A percentile compares a stretch with the other conserved stretches of the same genome.
phyloP scores from a whole-genome alignment of 2,888 invertebrate genomes.

The Polymixis flavicincta region DNA sequence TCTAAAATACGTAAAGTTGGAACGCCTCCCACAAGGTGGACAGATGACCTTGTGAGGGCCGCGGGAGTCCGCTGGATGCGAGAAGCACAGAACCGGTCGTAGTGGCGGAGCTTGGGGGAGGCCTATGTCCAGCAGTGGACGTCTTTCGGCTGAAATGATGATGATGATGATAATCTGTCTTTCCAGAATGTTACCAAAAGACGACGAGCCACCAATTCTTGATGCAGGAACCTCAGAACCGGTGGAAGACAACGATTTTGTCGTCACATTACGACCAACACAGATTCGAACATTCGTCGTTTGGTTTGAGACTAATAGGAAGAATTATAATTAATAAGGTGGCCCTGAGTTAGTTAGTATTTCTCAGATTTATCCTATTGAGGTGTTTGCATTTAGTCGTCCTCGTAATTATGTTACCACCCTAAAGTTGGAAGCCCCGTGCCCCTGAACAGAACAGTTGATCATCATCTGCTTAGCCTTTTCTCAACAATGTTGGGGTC shows the following conservation, averaged over 20 bases:
- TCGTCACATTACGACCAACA: slow-evolving; percentile 60
- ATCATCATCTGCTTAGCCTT: too few relatives aligned
- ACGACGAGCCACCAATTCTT: slow-evolving; percentile 36
- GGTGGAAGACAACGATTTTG: slow-evolving; percentile 47
- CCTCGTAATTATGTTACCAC: background rate
- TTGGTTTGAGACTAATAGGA: slow-evolving; percentile 58
- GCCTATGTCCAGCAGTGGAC: too few relatives aligned
- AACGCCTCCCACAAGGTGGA: too few relatives aligned
- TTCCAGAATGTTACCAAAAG: slow-evolving; percentile 54
- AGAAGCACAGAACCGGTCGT: too few relatives aligned
- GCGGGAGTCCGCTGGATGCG: too few relatives aligned
- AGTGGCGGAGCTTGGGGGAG: too few relatives aligned
- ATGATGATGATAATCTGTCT: too few relatives aligned
- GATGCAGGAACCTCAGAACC: slow-evolving; percentile 35
- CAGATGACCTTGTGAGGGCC: too few relatives aligned
- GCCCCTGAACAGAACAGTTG: too few relatives aligned
- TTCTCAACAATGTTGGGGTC: too few relatives aligned
- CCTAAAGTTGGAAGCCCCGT: background rate
- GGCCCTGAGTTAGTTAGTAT: background rate
- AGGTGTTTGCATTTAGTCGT: background rate
- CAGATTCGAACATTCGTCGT: slow-evolving; percentile 62
- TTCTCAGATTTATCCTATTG: background rate
- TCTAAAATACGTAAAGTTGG: too few relatives aligned
- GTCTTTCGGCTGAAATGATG: too few relatives aligned
- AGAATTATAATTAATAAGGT: slow-evolving; percentile 19